Percentiles rank a stretch among this genome's conserved stretches.
Evolutionary conservation across 1,140 invertebrate species (phyloP).

Genomic region (Scylla paramamosain): DNA sequence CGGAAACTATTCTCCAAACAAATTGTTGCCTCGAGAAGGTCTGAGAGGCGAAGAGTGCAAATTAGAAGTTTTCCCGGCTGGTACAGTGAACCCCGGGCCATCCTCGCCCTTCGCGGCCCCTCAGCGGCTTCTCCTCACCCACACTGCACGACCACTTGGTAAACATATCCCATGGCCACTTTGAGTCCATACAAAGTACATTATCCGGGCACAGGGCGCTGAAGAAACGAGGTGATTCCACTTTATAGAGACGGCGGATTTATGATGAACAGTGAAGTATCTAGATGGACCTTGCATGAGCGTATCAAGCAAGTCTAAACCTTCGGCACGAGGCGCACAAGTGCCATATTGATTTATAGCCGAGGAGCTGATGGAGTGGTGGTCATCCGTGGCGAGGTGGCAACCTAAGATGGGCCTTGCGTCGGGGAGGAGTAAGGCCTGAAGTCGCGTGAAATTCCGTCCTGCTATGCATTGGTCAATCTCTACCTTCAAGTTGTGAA

Average conservation of each 20-base stretch:
- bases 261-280: constrained; percentile 77
- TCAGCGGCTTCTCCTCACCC: neutral
- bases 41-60: constrained; percentile 74
- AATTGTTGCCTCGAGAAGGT: constrained; percentile 73
- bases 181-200: constrained; percentile 71
- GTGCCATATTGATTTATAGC: constrained; percentile 74
- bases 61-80: constrained; percentile 71
- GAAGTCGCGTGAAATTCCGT: constrained; percentile 56
- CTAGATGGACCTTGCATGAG: constrained; percentile 76
- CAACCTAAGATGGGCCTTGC: constrained; percentile 54
- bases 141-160: constrained; percentile 34
- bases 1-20: constrained; percentile 72
- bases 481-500: constrained; percentile 77
- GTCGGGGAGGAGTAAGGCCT: neutral
- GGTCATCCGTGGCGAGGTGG: constrained; percentile 64
- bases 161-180: constrained; percentile 61
- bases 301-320: constrained; percentile 66
- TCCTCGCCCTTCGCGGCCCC: neutral
- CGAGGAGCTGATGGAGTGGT: constrained; percentile 71
- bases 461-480: constrained; percentile 77
- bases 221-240: constrained; percentile 76
- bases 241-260: constrained; percentile 77
- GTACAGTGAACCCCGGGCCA: constrained; percentile 60
- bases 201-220: constrained; percentile 63
- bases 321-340: constrained; percentile 62